A percentile compares a stretch with the other conserved stretches of the same genome.
Conservation (phyloP, 2,888 invertebrate species). For the Lithodes maja region DNA sequence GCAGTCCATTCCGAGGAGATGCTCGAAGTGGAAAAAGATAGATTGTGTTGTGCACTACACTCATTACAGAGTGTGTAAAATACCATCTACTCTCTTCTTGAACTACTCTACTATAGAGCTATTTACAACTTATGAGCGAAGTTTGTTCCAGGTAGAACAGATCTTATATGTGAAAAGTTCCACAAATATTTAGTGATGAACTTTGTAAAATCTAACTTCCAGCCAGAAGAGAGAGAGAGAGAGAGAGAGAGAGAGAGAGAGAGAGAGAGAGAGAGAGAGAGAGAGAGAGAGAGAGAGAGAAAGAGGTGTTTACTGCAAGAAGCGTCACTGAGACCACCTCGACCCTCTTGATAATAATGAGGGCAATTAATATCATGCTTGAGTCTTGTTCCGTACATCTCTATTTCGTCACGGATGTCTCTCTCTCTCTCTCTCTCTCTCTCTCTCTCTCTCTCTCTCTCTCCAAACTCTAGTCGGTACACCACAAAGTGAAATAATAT, state of each 20-base stretch:
- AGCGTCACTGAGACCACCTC: not conserved
- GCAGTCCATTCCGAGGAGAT: no score
- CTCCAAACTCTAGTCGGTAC: not conserved
- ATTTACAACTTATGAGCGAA: no score
- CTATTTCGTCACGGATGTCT: not conserved
- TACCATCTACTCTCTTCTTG: no score
- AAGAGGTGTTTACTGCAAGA: not conserved
- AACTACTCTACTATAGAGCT: no score
- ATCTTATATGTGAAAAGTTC: no score
- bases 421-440: not conserved
- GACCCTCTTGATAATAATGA: not conserved
- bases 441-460: not conserved
- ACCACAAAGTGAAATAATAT: not conserved
- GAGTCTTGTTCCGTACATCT: not conserved
- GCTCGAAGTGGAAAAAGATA: no score
- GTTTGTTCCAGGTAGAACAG: no score
- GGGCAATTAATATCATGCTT: not conserved
- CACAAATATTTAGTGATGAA: not conserved
- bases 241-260: conserved; percentile 8
- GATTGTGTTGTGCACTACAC: no score
- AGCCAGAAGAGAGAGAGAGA: not conserved
- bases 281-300: not conserved
- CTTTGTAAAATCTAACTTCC: no score
- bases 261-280: not conserved
- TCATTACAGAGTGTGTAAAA: no score